Percentiles rank a stretch among this genome's conserved stretches.
Conservation (phyloP, 2,888 invertebrate species). For the Heteromurus nitidus region DNA sequence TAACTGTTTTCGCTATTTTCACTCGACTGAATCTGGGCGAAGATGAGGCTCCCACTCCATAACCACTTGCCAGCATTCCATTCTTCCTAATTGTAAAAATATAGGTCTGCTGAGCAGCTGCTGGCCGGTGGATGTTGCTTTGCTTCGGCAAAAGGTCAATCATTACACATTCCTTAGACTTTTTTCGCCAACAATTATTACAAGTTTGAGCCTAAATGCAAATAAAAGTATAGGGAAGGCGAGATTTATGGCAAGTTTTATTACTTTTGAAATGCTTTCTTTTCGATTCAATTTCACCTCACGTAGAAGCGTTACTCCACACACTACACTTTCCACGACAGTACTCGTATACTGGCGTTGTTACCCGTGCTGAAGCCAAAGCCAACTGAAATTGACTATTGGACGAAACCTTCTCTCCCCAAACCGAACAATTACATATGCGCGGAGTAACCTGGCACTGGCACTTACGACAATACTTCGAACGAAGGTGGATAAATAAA, state of each 20-base stretch:
- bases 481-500: too few species aligned
- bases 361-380: too few species aligned
- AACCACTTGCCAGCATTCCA: conserved; percentile 1
- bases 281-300: conserved; percentile 58
- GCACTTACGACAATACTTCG: too few species aligned
- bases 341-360: too few species aligned
- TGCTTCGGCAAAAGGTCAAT: conserved; percentile 36
- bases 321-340: too few species aligned
- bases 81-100: too few species aligned
- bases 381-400: too few species aligned
- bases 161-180: conserved; percentile 46
- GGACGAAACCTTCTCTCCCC: background rate
- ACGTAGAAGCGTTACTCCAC: conserved; percentile 37
- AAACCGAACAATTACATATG: too few species aligned
- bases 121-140: background rate
- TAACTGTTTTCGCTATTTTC: background rate
- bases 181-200: conserved; percentile 28
- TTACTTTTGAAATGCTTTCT: conserved; percentile 53
- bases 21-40: background rate
- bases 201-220: conserved; percentile 44
- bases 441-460: too few species aligned
- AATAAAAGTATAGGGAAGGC: conserved; percentile 54
- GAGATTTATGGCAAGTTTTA: conserved; percentile 51
- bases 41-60: background rate
- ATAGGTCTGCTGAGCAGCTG: background rate